Base-by-base conservation (phyloP, 2,113 vertebrate species). In the Nyctereutes procyonoides region DNA sequence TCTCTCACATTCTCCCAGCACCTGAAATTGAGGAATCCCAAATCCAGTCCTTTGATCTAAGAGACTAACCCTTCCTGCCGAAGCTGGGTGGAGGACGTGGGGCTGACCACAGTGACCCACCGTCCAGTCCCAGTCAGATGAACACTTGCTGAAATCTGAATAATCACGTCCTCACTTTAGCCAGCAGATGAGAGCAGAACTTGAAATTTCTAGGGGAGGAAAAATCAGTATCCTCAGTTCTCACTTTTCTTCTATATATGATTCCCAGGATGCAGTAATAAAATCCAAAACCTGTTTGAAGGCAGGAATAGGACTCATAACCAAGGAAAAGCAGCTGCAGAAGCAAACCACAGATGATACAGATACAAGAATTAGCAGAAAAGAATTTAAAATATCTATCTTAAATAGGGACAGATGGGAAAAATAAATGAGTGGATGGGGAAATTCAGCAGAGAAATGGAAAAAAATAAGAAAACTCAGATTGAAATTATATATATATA, bases 351-450 rank as follows among this genome's bases (percentile, higher is more conserved):
- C 26, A 88, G 56, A 22, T 76, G n/a, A 80, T 53, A 5, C 38
- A 84, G 71, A 63, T 62, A 85, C 9, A 76, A 35, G 28, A 63
- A 81, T 60, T 58, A 62, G 30, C 30, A 63, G 58, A 85, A 90
- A 94, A 88, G 9, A 73, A 80, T 76, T 62, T 53, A 60, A 90
- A 93, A 51, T 7, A 30, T 81, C 65, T 95, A 15, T 73, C 5
- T 87, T 63, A 83, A 95, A 60, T 60, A 83, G 60, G 30, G 74
- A 93, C 96, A 73, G 15, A 74, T 55, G 32, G n/a, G 48, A 90
- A 53, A 12, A 93, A 60, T 76, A 51, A 73, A n/a, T 82, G 24
- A 97, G 22, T 51, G 32, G 43, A 26, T 30, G 35, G 30, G 20
- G 56, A 17, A 90, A 92, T 82, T 90, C 22, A 92, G 16, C 26